Evolutionary conservation across 2,113 vertebrate genomes (phyloP), one percentile per base, ranked within the genome.

Genomic region (Daphoenositta chrysoptera): DNA sequence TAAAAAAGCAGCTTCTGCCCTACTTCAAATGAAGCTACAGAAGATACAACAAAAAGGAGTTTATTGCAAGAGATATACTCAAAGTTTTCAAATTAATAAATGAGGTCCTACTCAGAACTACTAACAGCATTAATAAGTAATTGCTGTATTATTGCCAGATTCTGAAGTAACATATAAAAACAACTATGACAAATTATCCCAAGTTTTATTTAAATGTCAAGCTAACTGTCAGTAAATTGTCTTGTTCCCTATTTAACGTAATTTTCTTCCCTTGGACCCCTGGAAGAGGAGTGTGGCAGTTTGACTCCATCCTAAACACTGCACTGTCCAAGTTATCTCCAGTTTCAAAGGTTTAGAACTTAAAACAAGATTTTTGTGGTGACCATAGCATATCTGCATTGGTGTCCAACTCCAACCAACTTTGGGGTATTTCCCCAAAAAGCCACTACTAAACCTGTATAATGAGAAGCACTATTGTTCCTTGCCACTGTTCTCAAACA

Each of bases 391-490:
- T 0, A 11, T 28, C 3, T 66, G 57, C 28, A 28, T 1, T 31
- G 13, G 8, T 13, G 9, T 51, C 26, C 40, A 81, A 20, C 11
- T 58, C 16, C 8, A 45, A 81, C 37, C 15, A 40, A 1, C 2
- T 6, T 50, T 0, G 1, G 6, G 2, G 1, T 17, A 40, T 26
- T 66, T 73, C 40, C 63, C 35, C 40, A 47, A 79, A 58, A 24
- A 17, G 18, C 7, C 12, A 33, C 13, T 54, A 24, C 7, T 50
- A 58, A 57, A 81, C 51, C 20, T 20, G 3, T 17, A 3, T 13
- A 10, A 47, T 6, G 28, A 77, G 5, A 64, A 86, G 28, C 3
- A 40, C 0, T 17, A 17, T 31, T 75, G 8, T 64, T 27, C 27
- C 44, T 56, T 84, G 53, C 11, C 47, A 28, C 4, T n/a, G 3